Base-by-base conservation (phyloP, 2,888 invertebrate species). In the Erynnis tages region DNA sequence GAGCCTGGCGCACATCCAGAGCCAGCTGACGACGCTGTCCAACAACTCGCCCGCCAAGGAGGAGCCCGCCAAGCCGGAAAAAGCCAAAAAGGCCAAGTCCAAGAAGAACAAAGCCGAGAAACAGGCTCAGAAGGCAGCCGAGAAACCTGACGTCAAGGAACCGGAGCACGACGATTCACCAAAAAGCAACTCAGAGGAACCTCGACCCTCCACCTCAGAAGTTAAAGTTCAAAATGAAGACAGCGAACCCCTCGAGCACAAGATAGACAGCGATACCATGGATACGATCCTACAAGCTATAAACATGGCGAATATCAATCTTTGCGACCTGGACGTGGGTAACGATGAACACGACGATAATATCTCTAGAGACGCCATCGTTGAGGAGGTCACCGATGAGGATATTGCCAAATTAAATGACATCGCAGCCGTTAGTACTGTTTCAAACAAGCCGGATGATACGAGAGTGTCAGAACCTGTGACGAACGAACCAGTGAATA, bases 1-100 rank as follows among this genome's bases (percentile, higher is more conserved):
- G 64, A 91, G 91, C 14, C 72, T 92, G n/a, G 91, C 91, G 1
- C 90, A 91, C 56, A 70, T 92, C 6, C 92, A 92, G 58, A 90
- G 77, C 35, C 91, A 92, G 68, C 74, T 92, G 56, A 91, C 91
- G 58, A 82, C 79, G 0, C 67, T 90, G 7, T 85, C 87, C 1
- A 82, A 67, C 43, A 76, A 79, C 46, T 65, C 65, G n/a, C 61
- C 57, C 8, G 35, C 54, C 2, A 66, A 62, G 35, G 80, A 81
- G 19, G 87, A 80, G 58, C 62, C 84, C 0, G 68, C 81, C 0
- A 87, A 84, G 63, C 67, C 69, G 1, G 85, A 86, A 37, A 86
- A 81, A 63, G 63, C 68, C 11, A 87, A 86, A 59, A 86, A 86
- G 60, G 74, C 80, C 0, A 87, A 86, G 61, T 80, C 82, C 0